These are phyloP conservation scores for Zeugodacus cucurbitae DNA, from an alignment of 1,140 invertebrate genomes.

Conservation along the genomic window DNA sequence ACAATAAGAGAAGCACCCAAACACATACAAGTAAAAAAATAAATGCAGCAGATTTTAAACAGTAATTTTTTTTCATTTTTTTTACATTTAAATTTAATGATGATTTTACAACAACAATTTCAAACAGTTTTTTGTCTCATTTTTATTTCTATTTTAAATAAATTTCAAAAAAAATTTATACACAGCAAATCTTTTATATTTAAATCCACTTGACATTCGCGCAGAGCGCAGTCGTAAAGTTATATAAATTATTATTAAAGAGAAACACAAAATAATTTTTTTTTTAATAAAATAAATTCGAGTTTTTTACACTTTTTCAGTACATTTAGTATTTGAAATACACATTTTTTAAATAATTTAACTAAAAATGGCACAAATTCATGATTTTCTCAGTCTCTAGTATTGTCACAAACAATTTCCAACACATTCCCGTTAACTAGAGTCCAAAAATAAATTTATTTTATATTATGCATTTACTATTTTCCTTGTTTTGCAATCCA, in stretches of 20 bases:
- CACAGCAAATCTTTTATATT: not conserved
- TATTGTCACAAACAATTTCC: not conserved
- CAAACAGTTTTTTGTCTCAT: not conserved
- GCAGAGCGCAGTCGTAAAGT: not conserved
- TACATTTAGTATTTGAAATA: no score
- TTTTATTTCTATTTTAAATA: not conserved
- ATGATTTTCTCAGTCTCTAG: not conserved
- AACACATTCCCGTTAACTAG: not conserved
- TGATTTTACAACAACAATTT: not conserved
- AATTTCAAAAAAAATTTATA: not conserved
- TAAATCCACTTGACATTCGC: not conserved
- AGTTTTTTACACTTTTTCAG: no score
- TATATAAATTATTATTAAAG: not conserved
- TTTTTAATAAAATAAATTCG: not conserved
- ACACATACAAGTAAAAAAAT: not conserved
- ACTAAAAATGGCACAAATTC: not conserved
- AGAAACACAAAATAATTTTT: not conserved
- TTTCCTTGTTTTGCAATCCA: conserved; percentile 12
- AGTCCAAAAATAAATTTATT: not conserved
- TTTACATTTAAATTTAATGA: not conserved
- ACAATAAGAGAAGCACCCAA: not conserved
- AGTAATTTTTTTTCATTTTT: not conserved
- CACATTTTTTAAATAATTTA: not conserved
- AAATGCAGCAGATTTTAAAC: not conserved
- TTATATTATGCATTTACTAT: not conserved